Base-by-base conservation (phyloP, 2,888 invertebrate genomes). In the Phymatocera aterrima region DNA sequence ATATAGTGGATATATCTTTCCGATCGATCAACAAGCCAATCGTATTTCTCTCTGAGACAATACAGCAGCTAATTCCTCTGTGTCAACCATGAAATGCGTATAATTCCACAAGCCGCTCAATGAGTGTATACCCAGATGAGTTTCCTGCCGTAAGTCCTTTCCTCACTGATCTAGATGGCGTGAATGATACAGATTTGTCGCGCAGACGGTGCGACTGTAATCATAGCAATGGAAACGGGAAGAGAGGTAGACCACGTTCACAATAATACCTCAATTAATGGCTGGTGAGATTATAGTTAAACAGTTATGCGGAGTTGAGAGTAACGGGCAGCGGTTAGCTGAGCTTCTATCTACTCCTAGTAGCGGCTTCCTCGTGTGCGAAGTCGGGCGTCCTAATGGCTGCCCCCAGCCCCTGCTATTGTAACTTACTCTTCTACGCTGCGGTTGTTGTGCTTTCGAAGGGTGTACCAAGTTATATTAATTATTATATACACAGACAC, bases 301-400 rank as follows among this genome's bases (percentile, higher is more conserved):
- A 68, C 78, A 70, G 51, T 78, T 70, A 28, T 51, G 78, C 31
- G 78, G 65, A 78, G 65, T 78, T 70, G 78, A 57, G 77, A 77
- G 77, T 77, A 77, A 77, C 77, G 77, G 77, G 77, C 60, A 77
- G 77, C 77, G 64, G 70, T 48, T 51, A 70, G 70, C 78, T 78
- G 24, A 64, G 70, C 65, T 78, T 78, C 78, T 78, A 78, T 78
- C 78, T 70, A 78, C 64, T 68, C 68, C 54, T 57, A 21, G 54
- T 78, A 51, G 68, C 37, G 70, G 78, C 65, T 57, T 70, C 78
- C 78, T 78, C 78, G 60, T 43, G 61, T 28, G 24, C 46, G 24
- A 57, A 57, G 37, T 61, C 77, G 61, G 43, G 43, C 46, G 10
- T 40, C 77, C 77, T 77, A 77, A 77, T 77, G 77, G 77, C 31